A percentile compares a stretch with the other conserved stretches of the same genome.
These are phyloP conservation scores for Hydrotaea cyrtoneurina DNA, from an alignment of 2,888 invertebrate species.

Conservation along the genomic window DNA sequence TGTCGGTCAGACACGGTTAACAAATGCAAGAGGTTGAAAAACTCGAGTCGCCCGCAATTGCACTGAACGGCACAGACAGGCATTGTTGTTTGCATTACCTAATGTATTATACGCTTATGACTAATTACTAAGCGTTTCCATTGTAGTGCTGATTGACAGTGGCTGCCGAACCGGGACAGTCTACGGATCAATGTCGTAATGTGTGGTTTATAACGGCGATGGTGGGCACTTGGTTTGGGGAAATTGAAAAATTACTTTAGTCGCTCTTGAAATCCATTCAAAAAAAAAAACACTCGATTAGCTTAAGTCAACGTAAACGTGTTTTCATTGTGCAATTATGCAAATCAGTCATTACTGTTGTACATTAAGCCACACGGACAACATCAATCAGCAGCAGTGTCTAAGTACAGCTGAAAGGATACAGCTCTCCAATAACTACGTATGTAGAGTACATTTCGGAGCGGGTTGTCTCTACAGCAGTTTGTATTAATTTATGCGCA, in stretches of 20 bases:
- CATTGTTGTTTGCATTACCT: not conserved
- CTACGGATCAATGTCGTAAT: too few relatives aligned
- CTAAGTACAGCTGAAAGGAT: not conserved
- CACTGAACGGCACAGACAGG: conserved; percentile 21
- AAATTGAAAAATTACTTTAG: not conserved
- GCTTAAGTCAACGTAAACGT: conserved; percentile 19
- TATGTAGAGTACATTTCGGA: conserved; percentile 12
- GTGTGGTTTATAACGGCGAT: not conserved
- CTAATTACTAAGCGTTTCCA: conserved; percentile 51
- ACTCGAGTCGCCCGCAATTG: not conserved
- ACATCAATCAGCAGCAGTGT: not conserved
- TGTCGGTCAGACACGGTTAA: conserved; percentile 33
- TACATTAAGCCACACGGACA: not conserved
- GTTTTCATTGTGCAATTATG: conserved; percentile 61
- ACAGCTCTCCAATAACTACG: conserved; percentile 24
- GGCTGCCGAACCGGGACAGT: not conserved
- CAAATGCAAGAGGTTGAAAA: not conserved
- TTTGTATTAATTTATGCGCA: conserved; percentile 57
- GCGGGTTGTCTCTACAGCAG: conserved; percentile 1
- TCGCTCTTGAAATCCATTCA: conserved; percentile 39
- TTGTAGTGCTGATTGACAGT: not conserved
- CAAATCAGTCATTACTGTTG: conserved; percentile 43
- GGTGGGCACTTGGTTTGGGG: not conserved
- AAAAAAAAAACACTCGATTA: conserved; percentile 58
- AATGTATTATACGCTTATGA: conserved; percentile 44